Evolutionary conservation across 2,888 invertebrate genomes (phyloP).

Genomic region (Drosophila mayaguana): DNA sequence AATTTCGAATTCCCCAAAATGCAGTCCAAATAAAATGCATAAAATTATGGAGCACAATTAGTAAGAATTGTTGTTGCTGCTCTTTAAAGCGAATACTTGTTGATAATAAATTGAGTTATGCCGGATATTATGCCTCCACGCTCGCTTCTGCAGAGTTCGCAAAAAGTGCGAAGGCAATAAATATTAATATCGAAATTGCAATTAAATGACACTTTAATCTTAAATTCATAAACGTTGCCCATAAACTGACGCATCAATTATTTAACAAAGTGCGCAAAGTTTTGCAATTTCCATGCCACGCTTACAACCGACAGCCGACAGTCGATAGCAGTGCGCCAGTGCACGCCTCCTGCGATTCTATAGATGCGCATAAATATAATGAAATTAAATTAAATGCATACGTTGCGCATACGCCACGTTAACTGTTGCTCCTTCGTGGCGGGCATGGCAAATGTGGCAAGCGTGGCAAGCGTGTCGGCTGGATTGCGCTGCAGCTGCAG

Average conservation of each 20-base stretch:
- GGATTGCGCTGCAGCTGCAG: not conserved
- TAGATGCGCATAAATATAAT: conserved; percentile 80
- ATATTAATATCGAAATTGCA: conserved; percentile 60
- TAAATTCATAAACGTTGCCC: conserved; percentile 74
- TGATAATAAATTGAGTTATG: conserved; percentile 69
- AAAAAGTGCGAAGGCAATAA: conserved; percentile 38
- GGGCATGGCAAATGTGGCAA: conserved; percentile 13
- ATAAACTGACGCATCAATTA: conserved; percentile 63
- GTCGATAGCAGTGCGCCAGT: not conserved
- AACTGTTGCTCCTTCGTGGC: conserved; percentile 70
- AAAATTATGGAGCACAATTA: conserved; percentile 11
- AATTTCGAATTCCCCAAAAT: conserved; percentile 1
- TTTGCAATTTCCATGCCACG: conserved; percentile 68
- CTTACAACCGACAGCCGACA: conserved; percentile 28
- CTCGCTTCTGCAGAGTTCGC: conserved; percentile 16
- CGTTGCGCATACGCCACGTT: conserved; percentile 81
- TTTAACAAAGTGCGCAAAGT: conserved; percentile 69
- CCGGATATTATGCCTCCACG: not conserved
- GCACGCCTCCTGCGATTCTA: conserved; percentile 44
- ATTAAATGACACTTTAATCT: conserved; percentile 79
- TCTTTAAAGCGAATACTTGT: conserved; percentile 63
- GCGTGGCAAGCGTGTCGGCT: conserved; percentile 3
- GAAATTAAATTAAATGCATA: conserved; percentile 82
- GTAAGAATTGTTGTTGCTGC: not conserved
- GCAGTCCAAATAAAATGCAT: conserved; percentile 1